Evolutionary conservation across 2,888 invertebrate genomes (phyloP), one percentile per base, ranked within the genome.

Genomic region (Amphipyra tragopoginis): DNA sequence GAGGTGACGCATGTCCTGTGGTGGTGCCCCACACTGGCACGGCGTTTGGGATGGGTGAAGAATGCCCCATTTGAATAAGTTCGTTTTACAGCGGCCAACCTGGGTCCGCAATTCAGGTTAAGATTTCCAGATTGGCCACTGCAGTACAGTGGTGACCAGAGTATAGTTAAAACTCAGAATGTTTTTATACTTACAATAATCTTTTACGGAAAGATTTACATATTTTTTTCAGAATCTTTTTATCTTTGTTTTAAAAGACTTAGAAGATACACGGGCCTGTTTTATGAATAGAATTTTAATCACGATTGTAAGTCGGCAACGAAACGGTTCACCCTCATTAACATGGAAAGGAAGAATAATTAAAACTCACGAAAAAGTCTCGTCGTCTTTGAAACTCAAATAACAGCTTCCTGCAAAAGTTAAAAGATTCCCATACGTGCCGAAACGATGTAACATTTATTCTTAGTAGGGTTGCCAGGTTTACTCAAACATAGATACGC

Each of bases 351-450:
- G 68, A 74, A 65, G 65, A 75, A 71, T 75, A 79, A 72, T 68
- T 77, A 72, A 75, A 78, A 77, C 68, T 76, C 65, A 49, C 65
- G 48, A 68, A 78, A 75, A 70, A 73, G 67, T 77, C 64, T 38
- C 50, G 34, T 52, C 47, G 61, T 65, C 75, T 78, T 78, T 73
- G 63, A 70, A 75, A 78, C 76, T 73, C 66, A 65, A 77, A 77
- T 77, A 71, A 74, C 62, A 60, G 45, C 58, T 65, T 67, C 61
- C 56, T 60, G 21, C 13, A 13, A 54, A 78, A 79, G 69, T 75
- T 75, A 60, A 67, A 76, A 77, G 79, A 72, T 72, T 75, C 64
- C 57, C 72, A 79, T 77, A 74, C 74, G 63, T 65, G 70, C 55
- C 54, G 49, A 61, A 52, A 65, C 44, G 75, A 56, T 55, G 71